A percentile compares a stretch with the other conserved stretches of the same genome.
Conservation (phyloP, 2,888 invertebrate genomes). For the Glyphotaelius pellucidus region DNA sequence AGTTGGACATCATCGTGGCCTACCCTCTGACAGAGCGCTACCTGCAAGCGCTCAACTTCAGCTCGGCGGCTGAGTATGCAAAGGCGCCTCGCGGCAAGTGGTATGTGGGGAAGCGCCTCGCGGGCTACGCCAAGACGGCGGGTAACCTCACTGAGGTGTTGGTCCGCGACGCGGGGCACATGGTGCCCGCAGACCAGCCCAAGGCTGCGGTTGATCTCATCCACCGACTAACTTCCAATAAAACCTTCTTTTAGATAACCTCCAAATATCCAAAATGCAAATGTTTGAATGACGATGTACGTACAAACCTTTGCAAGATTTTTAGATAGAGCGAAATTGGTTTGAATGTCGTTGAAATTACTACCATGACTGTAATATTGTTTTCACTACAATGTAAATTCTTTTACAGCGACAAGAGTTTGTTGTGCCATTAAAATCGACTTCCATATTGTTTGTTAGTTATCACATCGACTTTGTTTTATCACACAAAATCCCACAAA, state of each 20-base stretch:
- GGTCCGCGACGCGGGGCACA: constrained; percentile 88
- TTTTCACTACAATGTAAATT: too few species aligned
- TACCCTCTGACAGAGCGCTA: constrained; percentile 91
- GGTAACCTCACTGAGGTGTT: constrained; percentile 85
- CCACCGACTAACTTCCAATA: constrained; percentile 78
- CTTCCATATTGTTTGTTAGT: too few species aligned
- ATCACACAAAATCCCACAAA: too few species aligned
- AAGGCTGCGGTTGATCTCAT: constrained; percentile 87
- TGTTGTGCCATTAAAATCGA: too few species aligned
- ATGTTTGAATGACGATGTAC: too few species aligned
- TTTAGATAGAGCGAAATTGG: too few species aligned
- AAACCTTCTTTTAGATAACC: constrained; percentile 72
- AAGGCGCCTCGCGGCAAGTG: constrained; percentile 82
- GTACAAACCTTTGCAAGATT: too few species aligned
- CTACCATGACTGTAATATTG: too few species aligned
- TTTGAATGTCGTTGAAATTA: too few species aligned
- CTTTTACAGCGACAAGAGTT: too few species aligned
- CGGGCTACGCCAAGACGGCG: constrained; percentile 86
- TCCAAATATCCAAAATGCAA: neutral
- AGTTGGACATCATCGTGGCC: constrained; percentile 93
- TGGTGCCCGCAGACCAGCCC: constrained; percentile 89
- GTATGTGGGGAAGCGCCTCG: constrained; percentile 82
- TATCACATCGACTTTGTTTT: too few species aligned
- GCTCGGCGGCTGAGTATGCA: constrained; percentile 81
- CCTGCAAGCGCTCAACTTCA: constrained; percentile 84